Base-by-base conservation (phyloP, 2,797 vertebrate genomes). In the Pogonophryne albipinna region DNA sequence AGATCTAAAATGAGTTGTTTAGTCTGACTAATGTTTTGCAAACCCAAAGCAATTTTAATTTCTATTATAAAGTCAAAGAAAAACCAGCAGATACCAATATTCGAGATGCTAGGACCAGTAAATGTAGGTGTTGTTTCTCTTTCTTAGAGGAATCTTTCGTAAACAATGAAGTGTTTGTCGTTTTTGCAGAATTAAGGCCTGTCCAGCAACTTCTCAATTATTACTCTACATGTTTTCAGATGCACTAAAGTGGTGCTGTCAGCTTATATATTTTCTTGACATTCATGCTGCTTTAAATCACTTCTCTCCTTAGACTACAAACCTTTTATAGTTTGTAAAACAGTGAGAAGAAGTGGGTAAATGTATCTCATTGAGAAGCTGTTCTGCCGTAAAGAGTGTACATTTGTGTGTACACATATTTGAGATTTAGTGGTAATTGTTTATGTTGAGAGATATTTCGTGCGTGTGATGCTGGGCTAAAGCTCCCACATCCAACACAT, bases 261-360 rank as follows among this genome's bases (percentile, higher is more conserved):
- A 67, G 63, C 55, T 19, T 50, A 16, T 64, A 59, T 72, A 31
- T 64, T 27, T 31, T 46, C 1, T 58, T 0, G 1, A 23, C 61
- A 47, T 61, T 73, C n/a, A 56, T 73, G 47, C 59, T 72, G 50
- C 74, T 77, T 77, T 41, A 44, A 12, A 45, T 63, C 67, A 23
- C n/a, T 38, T 70, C 16, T 69, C 65, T 47, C 34, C 58, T 74
- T 51, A 57, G 57, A 63, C 4, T 41, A 53, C 49, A 45, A n/a
- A n/a, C 42, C 52, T 78, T 79, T 68, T 16, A 61, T 61, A 49
- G 31, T 19, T 16, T 59, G 50, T 74, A 73, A 41, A 58, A 59
- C 46, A 50, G 49, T 62, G 60, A 44, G 20, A 66, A 38, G 8
- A 38, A 38, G 34, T 38, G 34, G 34, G 42, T 65, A 49, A 56